Percentiles rank a stretch among this genome's conserved stretches.
phyloP scores from a whole-genome alignment of 2,113 vertebrate species.

The Cyprinodon variegatus region DNA sequence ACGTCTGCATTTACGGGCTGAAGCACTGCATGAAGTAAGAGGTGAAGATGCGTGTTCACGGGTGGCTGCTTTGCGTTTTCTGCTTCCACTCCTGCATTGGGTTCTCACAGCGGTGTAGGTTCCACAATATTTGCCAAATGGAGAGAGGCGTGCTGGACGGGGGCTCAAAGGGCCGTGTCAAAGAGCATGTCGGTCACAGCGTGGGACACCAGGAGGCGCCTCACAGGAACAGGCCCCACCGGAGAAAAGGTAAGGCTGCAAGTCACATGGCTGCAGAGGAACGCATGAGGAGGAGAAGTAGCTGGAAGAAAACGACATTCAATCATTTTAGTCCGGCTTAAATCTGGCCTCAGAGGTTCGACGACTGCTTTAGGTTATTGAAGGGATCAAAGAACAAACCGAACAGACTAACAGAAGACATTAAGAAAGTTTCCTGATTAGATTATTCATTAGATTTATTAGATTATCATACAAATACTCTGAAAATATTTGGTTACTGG shows the following conservation, averaged over 20 bases:
- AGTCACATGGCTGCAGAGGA: too few relatives aligned
- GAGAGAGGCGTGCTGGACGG: conserved; percentile 30
- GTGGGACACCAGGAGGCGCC: conserved; percentile 45
- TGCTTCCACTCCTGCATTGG: conserved; percentile 69
- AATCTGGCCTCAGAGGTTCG: not conserved
- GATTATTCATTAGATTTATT: too few relatives aligned
- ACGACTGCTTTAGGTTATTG: not conserved
- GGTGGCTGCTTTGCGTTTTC: conserved; percentile 73
- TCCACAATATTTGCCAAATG: conserved; percentile 66
- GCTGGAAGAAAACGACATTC: not conserved
- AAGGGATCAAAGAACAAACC: not conserved
- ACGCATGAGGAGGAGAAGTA: not conserved
- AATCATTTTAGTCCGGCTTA: not conserved
- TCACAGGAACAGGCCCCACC: conserved; percentile 63
- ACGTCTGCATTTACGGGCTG: conserved; percentile 17
- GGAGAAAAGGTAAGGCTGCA: conserved; percentile 73
- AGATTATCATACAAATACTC: too few relatives aligned
- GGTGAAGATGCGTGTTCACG: conserved; percentile 74
- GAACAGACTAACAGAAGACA: not conserved
- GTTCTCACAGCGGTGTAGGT: conserved; percentile 63
- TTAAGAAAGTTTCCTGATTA: not conserved
- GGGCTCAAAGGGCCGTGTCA: conserved; percentile 59
- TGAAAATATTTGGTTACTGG: too few relatives aligned
- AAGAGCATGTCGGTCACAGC: conserved; percentile 59
- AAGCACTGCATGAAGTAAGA: conserved; percentile 5